phyloP scores from a whole-genome alignment of 2,113 vertebrate genomes.

The Sphaerodactylus townsendi region DNA sequence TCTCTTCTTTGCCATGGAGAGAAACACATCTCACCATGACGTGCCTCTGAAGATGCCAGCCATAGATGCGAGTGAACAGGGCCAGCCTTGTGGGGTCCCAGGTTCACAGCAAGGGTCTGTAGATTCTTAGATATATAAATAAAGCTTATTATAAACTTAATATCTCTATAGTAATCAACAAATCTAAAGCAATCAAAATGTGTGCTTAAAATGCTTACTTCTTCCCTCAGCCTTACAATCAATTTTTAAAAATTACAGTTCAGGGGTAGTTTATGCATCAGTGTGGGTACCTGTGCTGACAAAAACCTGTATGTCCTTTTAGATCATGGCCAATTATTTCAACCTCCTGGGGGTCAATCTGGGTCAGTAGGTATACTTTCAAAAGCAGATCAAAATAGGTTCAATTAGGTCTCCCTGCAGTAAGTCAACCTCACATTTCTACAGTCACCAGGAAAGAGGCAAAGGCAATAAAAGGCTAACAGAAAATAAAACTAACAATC shows the following conservation, averaged over 20 bases:
- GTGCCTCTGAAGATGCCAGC: no score
- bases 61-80: no score
- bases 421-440: constrained; percentile 45
- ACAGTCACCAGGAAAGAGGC: constrained; percentile 28
- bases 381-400: constrained; percentile 42
- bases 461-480: constrained; percentile 38
- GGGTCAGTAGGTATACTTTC: constrained; percentile 33
- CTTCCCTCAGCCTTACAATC: constrained; percentile 27
- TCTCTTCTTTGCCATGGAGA: no score
- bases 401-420: constrained; percentile 38
- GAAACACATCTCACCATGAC: no score
- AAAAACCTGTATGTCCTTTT: neutral
- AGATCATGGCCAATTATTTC: neutral
- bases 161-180: no score
- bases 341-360: constrained; percentile 11
- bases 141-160: no score
- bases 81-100: no score
- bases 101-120: no score
- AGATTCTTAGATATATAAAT: no score
- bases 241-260: neutral
- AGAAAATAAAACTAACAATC: constrained; percentile 38
- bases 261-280: neutral
- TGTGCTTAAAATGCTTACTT: no score
- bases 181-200: no score
- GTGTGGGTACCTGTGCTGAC: neutral